A percentile compares a stretch with the other conserved stretches of the same genome.
These are phyloP conservation scores for Nezara viridula DNA, from an alignment of 2,888 invertebrate species.

Conservation along the genomic window DNA sequence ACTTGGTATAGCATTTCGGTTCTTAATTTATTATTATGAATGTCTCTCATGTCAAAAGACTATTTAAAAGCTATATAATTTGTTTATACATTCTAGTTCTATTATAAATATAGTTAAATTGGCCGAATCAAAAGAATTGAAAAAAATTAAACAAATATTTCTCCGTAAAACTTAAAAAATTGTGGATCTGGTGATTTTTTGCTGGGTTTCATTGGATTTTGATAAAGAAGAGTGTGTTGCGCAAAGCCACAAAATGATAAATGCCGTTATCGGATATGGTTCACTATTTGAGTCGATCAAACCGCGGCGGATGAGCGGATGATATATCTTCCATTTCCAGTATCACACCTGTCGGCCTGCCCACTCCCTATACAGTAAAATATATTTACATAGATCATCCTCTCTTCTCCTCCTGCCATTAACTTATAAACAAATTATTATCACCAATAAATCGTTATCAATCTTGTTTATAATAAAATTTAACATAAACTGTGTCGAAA, in stretches of 20 bases:
- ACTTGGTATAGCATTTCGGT: too few relatives aligned
- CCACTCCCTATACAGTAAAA: background rate
- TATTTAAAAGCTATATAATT: too few relatives aligned
- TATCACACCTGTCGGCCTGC: background rate
- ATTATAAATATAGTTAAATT: too few relatives aligned
- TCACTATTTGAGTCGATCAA: constrained; percentile 23
- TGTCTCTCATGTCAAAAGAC: too few relatives aligned
- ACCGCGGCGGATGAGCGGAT: background rate
- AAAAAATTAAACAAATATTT: too few relatives aligned
- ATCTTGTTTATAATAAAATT: background rate
- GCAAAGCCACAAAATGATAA: constrained; percentile 15
- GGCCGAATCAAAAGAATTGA: too few relatives aligned
- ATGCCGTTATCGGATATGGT: constrained; percentile 9
- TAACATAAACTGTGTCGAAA: background rate
- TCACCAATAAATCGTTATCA: background rate
- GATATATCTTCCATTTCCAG: constrained; percentile 30
- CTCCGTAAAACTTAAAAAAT: background rate
- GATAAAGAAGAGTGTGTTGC: background rate
- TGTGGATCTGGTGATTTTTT: background rate
- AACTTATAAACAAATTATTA: constrained; percentile 30
- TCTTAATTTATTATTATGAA: too few relatives aligned
- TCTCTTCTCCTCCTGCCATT: background rate
- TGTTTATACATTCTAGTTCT: too few relatives aligned
- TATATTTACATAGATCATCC: constrained; percentile 15
- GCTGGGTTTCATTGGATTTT: background rate